A percentile compares a stretch with the other conserved stretches of the same genome.
Conservation (phyloP, 2,888 invertebrate genomes). For the Hemaris fuciformis region DNA sequence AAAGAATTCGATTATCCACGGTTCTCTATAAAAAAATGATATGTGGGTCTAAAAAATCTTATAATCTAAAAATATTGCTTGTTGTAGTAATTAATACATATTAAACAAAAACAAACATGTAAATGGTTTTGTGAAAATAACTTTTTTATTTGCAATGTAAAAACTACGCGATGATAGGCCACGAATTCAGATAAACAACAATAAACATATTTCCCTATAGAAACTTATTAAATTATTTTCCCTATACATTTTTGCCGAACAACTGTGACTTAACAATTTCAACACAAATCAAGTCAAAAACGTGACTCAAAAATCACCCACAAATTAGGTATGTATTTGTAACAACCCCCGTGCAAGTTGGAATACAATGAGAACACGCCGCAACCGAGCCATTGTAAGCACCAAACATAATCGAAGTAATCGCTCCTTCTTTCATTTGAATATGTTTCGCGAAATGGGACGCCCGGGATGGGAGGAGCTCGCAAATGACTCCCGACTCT, state of each 20-base stretch:
- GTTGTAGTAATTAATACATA: too few species aligned
- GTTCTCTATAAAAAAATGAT: too few species aligned
- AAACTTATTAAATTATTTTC: background rate
- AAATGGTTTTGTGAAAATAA: too few species aligned
- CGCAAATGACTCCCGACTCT: conserved; percentile 43
- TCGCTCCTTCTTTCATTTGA: conserved; percentile 49
- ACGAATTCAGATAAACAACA: too few species aligned
- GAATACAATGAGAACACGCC: conserved; percentile 38
- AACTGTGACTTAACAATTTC: background rate
- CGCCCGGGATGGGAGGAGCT: conserved; percentile 34
- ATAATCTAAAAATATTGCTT: too few species aligned
- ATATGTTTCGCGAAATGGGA: conserved; percentile 48
- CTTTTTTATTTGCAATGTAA: too few species aligned
- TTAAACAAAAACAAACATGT: too few species aligned
- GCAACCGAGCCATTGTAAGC: conserved; percentile 39
- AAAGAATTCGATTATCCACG: too few species aligned
- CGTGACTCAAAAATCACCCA: background rate
- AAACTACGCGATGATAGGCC: too few species aligned
- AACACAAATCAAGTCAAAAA: background rate
- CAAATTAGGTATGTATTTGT: conserved; percentile 23
- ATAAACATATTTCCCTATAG: too few species aligned
- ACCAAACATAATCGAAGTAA: conserved; percentile 56
- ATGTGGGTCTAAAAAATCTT: too few species aligned
- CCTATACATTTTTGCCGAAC: background rate
- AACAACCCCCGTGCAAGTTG: conserved; percentile 25